Percentiles rank a stretch among this genome's conserved stretches.
Evolutionary conservation across 1,140 invertebrate genomes (phyloP).

Genomic region (Aphis gossypii): DNA sequence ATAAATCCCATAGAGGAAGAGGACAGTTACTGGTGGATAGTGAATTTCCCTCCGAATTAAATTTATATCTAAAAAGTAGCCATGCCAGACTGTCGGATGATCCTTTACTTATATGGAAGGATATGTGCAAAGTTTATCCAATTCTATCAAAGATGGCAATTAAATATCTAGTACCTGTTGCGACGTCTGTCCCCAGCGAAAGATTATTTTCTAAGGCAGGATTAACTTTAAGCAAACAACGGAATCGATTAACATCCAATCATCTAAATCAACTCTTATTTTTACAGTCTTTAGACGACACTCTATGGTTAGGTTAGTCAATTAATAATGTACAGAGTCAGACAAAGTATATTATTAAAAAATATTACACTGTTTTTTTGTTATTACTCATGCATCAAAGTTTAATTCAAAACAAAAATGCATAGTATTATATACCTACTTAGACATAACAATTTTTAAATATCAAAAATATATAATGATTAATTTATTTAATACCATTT

Average conservation of each 20-base stretch:
- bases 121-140: neutral
- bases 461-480: too few species aligned
- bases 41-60: neutral
- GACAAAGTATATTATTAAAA: too few species aligned
- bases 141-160: constrained; percentile 5
- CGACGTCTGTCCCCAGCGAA: too few species aligned
- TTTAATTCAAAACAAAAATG: too few species aligned
- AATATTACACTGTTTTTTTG: too few species aligned
- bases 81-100: constrained; percentile 12
- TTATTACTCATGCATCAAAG: too few species aligned
- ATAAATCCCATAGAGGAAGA: neutral
- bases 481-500: too few species aligned
- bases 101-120: constrained; percentile 38
- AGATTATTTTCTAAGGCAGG: constrained; percentile 65
- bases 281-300: neutral
- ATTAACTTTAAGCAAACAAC: constrained; percentile 40
- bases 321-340: too few species aligned
- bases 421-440: too few species aligned
- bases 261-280: neutral
- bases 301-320: too few species aligned
- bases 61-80: constrained; percentile 18
- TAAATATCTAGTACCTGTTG: constrained; percentile 63
- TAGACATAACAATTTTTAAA: too few species aligned
- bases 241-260: constrained; percentile 44
- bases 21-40: too few species aligned